Conservation (phyloP, 2,113 vertebrate species). For the Cephalopterus ornatus region DNA sequence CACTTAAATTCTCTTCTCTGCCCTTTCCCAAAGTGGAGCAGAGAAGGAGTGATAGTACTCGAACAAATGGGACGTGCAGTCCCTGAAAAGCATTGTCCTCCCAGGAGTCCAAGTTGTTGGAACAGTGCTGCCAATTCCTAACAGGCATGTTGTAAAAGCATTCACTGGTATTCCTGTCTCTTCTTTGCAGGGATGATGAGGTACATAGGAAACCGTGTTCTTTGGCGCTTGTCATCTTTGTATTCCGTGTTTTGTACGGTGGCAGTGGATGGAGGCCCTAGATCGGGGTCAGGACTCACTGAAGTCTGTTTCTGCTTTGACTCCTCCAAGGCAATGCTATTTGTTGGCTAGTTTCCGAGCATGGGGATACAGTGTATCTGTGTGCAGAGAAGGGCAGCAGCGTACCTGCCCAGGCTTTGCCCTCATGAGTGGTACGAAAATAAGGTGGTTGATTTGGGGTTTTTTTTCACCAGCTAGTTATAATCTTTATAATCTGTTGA, state of each 20-base stretch:
- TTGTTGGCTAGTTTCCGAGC: not conserved
- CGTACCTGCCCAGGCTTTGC: not conserved
- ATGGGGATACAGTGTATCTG: not conserved
- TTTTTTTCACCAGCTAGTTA: not conserved
- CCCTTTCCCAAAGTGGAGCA: not conserved
- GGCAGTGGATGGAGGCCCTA: not conserved
- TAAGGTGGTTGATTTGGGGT: fast-evolving
- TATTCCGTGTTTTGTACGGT: not conserved
- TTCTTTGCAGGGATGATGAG: not conserved
- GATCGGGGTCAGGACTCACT: not conserved
- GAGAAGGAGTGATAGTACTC: not conserved
- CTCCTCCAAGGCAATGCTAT: not conserved
- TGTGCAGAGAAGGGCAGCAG: not conserved
- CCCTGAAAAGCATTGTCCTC: not conserved
- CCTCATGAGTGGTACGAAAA: not conserved
- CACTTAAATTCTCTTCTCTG: not conserved
- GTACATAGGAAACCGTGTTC: not conserved
- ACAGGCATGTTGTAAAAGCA: fast-evolving
- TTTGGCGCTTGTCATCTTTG: not conserved
- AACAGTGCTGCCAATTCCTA: not conserved
- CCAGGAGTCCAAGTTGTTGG: fast-evolving
- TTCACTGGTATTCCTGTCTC: not conserved
- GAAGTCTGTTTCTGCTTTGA: not conserved
- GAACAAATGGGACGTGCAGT: fast-evolving
- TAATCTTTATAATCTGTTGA: not conserved